Percentiles rank a stretch among this genome's conserved stretches.
Conservation (phyloP, 2,888 invertebrate species). For the Drosophila formosana region DNA sequence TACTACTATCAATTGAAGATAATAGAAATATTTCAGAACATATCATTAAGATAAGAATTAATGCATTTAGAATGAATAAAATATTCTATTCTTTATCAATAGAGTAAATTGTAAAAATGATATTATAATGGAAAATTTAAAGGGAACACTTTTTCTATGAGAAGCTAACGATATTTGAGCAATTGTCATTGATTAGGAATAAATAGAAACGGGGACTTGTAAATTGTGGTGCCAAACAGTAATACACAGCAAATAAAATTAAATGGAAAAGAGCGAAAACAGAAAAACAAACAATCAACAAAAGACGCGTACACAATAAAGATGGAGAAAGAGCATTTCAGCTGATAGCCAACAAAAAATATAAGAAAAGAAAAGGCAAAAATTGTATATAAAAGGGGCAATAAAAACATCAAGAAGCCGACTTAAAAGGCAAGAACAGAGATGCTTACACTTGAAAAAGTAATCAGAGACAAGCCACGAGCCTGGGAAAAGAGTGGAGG, state of each 20-base stretch:
- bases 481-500: neutral
- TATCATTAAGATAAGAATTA: neutral
- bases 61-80: neutral
- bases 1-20: neutral
- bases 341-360: conserved; percentile 20
- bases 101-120: no score
- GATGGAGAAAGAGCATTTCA: conserved; percentile 11
- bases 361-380: neutral
- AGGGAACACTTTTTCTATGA: no score
- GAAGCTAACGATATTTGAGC: neutral
- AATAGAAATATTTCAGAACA: neutral
- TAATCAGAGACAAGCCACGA: conserved; percentile 40
- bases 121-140: no score
- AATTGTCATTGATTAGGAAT: neutral
- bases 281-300: conserved; percentile 32
- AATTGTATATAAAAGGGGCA: conserved; percentile 15
- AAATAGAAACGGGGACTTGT: neutral
- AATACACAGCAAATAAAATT: neutral
- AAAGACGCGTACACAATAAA: conserved; percentile 20
- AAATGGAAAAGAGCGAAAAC: conserved; percentile 28
- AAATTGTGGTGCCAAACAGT: conserved; percentile 19
- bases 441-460: conserved; percentile 37
- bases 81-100: no score
- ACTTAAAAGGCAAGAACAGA: conserved; percentile 27
- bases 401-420: conserved; percentile 52